These are phyloP conservation scores for Hemithea aestivaria DNA, from an alignment of 2,888 invertebrate species.

Conservation along the genomic window DNA sequence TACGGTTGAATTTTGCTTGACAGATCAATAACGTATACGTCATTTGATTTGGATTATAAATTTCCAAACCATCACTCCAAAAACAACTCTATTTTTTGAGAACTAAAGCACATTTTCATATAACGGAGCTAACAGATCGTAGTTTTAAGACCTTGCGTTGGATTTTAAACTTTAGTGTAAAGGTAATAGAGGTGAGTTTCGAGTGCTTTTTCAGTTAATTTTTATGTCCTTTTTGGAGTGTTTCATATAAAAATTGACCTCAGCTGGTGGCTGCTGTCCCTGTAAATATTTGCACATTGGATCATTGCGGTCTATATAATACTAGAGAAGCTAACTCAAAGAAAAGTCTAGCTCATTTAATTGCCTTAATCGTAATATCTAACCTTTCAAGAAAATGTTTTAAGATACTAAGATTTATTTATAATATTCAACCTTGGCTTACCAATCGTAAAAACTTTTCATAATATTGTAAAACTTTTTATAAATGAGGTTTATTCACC, in stretches of 20 bases:
- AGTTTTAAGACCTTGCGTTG: constrained; percentile 44
- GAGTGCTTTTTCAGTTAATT: not conserved
- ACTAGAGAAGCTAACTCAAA: too few species aligned
- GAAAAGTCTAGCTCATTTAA: too few species aligned
- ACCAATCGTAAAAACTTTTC: too few species aligned
- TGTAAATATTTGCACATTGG: constrained; percentile 72
- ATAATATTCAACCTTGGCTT: too few species aligned
- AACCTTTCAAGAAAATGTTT: too few species aligned
- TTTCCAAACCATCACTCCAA: constrained; percentile 36
- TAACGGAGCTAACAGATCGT: constrained; percentile 32
- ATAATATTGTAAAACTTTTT: too few species aligned
- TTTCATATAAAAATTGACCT: constrained; percentile 65
- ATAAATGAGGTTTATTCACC: too few species aligned
- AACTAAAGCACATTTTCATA: constrained; percentile 50
- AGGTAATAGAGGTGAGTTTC: constrained; percentile 14
- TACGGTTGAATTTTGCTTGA: constrained; percentile 20
- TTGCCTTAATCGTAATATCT: too few species aligned
- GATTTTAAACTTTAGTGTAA: constrained; percentile 27
- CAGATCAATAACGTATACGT: constrained; percentile 15
- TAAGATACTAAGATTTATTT: too few species aligned
- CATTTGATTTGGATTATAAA: constrained; percentile 30
- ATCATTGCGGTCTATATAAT: too few species aligned
- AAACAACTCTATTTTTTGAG: constrained; percentile 45
- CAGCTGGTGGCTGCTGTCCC: constrained; percentile 56
- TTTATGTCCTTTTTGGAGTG: constrained; percentile 38